Evolutionary conservation across 1,140 invertebrate species (phyloP).

Genomic region (Psix sp.): DNA sequence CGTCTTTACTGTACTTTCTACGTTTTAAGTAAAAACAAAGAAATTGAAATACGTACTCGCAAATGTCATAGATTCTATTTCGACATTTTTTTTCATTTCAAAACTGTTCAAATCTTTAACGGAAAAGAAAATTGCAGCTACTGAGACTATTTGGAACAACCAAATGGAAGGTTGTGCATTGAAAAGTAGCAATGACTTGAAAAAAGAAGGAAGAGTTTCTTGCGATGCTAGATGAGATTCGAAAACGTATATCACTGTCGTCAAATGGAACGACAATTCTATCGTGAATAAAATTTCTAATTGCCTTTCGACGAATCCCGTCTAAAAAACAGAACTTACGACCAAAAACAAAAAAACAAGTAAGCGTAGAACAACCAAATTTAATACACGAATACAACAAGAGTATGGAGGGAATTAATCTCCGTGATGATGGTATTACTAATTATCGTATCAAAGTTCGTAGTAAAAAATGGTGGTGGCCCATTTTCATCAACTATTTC

Average conservation of each 20-base stretch:
- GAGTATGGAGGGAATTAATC: neutral
- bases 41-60: no score
- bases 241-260: conserved; percentile 2
- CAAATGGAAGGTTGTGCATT: neutral
- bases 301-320: neutral
- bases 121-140: neutral
- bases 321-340: neutral
- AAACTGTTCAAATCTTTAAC: neutral
- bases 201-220: neutral
- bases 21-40: no score
- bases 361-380: no score
- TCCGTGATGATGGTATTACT: conserved; percentile 3
- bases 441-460: conserved; percentile 2
- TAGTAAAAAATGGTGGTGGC: neutral
- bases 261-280: conserved; percentile 5
- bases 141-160: neutral
- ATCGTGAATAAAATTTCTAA: conserved; percentile 8
- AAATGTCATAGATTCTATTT: neutral
- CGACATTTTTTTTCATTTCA: neutral
- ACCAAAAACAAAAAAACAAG: neutral
- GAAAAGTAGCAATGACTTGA: neutral
- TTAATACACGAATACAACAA: conserved; percentile 6
- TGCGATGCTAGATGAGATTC: neutral
- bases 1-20: no score
- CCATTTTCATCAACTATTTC: neutral